Evolutionary conservation across 2,113 vertebrate genomes (phyloP).

Genomic region (Mesocricetus auratus): DNA sequence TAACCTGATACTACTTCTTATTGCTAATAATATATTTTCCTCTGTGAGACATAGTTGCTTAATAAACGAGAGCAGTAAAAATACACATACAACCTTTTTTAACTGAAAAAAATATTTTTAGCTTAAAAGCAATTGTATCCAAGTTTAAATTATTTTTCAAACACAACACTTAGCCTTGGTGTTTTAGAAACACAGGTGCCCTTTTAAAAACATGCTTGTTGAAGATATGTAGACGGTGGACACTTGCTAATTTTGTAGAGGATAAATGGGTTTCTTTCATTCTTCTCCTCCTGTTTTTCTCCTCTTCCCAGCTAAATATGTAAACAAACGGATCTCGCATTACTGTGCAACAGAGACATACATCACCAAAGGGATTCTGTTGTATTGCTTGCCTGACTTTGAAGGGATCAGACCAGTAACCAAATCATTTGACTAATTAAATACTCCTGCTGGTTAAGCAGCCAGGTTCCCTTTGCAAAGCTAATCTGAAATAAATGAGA

Average conservation of each 20-base stretch:
- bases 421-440: constrained; percentile 70
- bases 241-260: neutral
- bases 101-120: neutral
- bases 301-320: constrained; percentile 27
- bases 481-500: constrained; percentile 86
- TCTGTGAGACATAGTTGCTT: neutral
- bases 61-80: neutral
- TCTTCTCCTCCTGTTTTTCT: neutral
- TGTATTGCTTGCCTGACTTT: constrained; percentile 69
- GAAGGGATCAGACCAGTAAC: constrained; percentile 78
- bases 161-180: neutral
- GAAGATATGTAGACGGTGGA: neutral
- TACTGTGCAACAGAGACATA: constrained; percentile 41
- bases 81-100: neutral
- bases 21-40: neutral
- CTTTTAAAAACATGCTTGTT: neutral
- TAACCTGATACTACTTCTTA: neutral
- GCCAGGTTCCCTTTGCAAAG: constrained; percentile 77
- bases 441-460: constrained; percentile 74
- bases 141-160: constrained; percentile 36
- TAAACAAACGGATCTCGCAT: constrained; percentile 38
- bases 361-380: neutral
- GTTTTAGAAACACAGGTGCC: neutral
- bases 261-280: neutral
- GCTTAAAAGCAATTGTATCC: constrained; percentile 3